Conservation (phyloP, 2,888 invertebrate genomes). For the Aspidapion aeneum region DNA sequence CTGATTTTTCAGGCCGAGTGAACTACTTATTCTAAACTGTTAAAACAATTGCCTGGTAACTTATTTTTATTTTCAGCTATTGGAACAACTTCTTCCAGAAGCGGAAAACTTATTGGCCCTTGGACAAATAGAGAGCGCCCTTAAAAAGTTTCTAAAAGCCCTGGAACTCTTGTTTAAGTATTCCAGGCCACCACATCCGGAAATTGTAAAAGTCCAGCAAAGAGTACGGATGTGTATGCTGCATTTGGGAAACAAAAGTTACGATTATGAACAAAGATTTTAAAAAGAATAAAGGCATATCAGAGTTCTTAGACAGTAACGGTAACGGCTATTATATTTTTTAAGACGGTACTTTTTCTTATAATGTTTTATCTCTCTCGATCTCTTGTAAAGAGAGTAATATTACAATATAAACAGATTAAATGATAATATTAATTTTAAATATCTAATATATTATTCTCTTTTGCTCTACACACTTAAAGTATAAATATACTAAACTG, state of each 20-base stretch:
- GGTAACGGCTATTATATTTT: too few relatives aligned
- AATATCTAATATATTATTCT: too few relatives aligned
- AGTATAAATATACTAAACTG: too few relatives aligned
- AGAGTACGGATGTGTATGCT: conserved; percentile 40
- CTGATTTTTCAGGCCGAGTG: too few relatives aligned
- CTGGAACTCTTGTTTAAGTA: conserved; percentile 39
- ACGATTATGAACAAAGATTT: conserved; percentile 27
- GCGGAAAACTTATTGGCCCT: conserved; percentile 37
- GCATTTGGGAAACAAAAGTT: conserved; percentile 37
- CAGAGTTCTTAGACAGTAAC: too few relatives aligned
- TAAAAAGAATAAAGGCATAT: background rate
- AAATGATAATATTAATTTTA: too few relatives aligned
- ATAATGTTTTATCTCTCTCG: too few relatives aligned
- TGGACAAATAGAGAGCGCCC: conserved; percentile 35
- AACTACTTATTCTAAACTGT: too few relatives aligned
- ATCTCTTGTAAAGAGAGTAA: too few relatives aligned
- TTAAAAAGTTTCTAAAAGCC: conserved; percentile 37
- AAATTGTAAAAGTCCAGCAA: conserved; percentile 44
- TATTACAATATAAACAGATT: too few relatives aligned
- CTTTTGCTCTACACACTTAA: too few relatives aligned
- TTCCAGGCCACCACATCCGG: conserved; percentile 43
- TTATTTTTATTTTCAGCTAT: conserved; percentile 32
- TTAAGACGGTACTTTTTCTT: too few relatives aligned
- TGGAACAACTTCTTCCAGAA: conserved; percentile 36
- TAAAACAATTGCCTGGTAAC: background rate